Conservation (phyloP, 2,113 vertebrate genomes). For the Pygoscelis adeliae region DNA sequence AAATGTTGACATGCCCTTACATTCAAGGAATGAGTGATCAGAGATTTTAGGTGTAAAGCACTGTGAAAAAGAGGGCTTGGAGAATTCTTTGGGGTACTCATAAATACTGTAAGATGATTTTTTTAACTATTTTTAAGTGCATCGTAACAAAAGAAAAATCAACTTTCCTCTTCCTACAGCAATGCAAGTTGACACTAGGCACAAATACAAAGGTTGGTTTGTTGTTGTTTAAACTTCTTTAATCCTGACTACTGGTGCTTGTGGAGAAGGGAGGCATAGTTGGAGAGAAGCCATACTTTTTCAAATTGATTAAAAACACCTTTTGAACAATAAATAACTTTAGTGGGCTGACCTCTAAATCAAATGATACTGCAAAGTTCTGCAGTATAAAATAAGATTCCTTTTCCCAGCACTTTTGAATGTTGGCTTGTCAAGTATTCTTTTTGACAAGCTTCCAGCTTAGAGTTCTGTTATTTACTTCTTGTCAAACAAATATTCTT, state of each 20-base stretch:
- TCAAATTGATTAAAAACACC: slow-evolving; percentile 53
- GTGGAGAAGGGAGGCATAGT: slow-evolving; percentile 13
- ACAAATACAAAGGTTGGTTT: slow-evolving; percentile 30
- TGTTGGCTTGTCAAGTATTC: neutral
- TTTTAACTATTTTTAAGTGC: neutral
- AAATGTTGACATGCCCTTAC: neutral
- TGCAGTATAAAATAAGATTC: neutral
- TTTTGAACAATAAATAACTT: slow-evolving; percentile 49
- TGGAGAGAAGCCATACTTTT: slow-evolving; percentile 46
- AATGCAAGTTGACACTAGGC: neutral
- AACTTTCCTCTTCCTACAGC: neutral
- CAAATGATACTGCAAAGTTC: neutral
- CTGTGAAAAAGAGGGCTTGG: neutral
- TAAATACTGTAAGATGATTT: neutral
- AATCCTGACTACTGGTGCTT: slow-evolving; percentile 44
- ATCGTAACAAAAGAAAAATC: neutral
- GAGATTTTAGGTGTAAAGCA: neutral
- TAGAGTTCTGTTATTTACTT: slow-evolving; percentile 24
- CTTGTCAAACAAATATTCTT: slow-evolving; percentile 44
- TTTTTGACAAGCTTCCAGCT: slow-evolving; percentile 23
- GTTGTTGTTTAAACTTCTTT: slow-evolving; percentile 40
- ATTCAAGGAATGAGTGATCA: neutral
- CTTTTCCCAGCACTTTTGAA: slow-evolving; percentile 3
- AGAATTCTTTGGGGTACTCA: neutral
- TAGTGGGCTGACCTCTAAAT: slow-evolving; percentile 6